Percentiles rank a stretch among this genome's conserved stretches.
Conservation (phyloP, 2,113 vertebrate genomes). For the Pterocles orientalis region DNA sequence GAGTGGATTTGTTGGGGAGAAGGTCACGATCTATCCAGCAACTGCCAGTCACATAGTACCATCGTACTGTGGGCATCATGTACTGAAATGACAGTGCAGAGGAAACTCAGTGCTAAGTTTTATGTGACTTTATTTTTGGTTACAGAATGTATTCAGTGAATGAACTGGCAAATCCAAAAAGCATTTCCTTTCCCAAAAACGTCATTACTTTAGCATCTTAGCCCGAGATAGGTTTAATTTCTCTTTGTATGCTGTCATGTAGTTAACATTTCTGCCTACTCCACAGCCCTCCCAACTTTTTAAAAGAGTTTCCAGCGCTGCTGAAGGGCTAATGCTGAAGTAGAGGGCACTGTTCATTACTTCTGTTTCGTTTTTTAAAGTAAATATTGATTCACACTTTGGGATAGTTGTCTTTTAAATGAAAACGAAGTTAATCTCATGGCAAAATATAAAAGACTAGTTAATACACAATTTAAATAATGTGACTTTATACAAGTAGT, state of each 20-base stretch:
- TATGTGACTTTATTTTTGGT: background rate
- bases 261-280: background rate
- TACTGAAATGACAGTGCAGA: background rate
- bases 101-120: background rate
- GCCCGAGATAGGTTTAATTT: background rate
- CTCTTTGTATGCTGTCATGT: background rate
- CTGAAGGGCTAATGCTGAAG: background rate
- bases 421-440: background rate
- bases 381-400: background rate
- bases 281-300: background rate
- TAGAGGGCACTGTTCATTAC: background rate
- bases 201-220: background rate
- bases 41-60: background rate
- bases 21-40: background rate
- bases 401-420: background rate
- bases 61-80: background rate
- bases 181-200: background rate
- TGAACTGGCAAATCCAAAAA: background rate
- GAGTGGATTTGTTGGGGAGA: background rate
- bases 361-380: background rate
- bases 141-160: background rate
- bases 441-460: background rate
- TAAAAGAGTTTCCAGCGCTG: background rate
- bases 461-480: background rate
- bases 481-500: background rate